Evolutionary conservation across 1,140 invertebrate genomes (phyloP).

Genomic region (Listronotus bonariensis): DNA sequence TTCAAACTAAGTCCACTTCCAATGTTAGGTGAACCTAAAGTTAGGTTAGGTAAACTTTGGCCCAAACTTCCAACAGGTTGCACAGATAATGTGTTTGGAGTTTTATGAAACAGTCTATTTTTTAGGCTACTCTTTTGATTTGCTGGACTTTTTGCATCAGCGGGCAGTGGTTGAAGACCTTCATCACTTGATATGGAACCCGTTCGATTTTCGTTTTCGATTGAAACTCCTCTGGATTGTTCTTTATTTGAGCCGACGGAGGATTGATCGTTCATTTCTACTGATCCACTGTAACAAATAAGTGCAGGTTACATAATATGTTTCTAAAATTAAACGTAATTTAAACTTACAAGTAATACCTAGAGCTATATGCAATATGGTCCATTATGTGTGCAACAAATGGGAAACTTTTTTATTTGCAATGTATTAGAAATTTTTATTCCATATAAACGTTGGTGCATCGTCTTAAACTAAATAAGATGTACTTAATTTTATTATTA

Average conservation of each 20-base stretch:
- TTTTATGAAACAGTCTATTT: constrained; percentile 56
- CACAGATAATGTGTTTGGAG: constrained; percentile 76
- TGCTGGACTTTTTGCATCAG: constrained; percentile 48
- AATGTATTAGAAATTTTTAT: too few species aligned
- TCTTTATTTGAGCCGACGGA: constrained; percentile 52
- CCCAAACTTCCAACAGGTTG: constrained; percentile 70
- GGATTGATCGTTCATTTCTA: constrained; percentile 71
- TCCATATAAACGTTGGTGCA: too few species aligned
- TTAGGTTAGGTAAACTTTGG: constrained; percentile 75
- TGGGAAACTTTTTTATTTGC: too few species aligned
- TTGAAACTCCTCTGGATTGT: constrained; percentile 57
- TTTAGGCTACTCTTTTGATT: constrained; percentile 54
- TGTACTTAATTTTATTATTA: too few species aligned
- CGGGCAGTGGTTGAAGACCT: constrained; percentile 53
- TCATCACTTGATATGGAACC: constrained; percentile 62
- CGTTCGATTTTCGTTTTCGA: constrained; percentile 60
- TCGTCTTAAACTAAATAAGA: too few species aligned
- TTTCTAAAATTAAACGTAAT: too few species aligned
- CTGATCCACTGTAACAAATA: constrained; percentile 63
- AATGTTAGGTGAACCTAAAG: constrained; percentile 59
- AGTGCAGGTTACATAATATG: too few species aligned
- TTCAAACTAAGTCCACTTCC: constrained; percentile 56
- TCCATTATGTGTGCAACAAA: too few species aligned
- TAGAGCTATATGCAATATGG: too few species aligned
- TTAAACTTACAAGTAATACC: too few species aligned